Evolutionary conservation across 1,140 invertebrate genomes (phyloP), one percentile per base, ranked within the genome.

Genomic region (Vollenhovia emeryi): DNA sequence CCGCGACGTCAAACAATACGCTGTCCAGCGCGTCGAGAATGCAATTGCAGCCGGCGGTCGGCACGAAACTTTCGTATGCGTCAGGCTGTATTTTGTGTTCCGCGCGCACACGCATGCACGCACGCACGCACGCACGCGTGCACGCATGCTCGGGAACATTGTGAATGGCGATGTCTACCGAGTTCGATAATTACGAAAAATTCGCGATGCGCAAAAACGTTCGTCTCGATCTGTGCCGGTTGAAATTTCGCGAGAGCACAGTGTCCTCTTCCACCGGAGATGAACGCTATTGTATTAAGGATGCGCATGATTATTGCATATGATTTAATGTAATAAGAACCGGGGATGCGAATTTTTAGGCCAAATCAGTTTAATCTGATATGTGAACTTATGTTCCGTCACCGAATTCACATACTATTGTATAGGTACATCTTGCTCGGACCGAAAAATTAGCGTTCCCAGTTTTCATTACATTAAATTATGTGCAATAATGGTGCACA

Each of bases 21-120:
- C 57, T 74, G 74, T 57, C 78, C 78, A 82, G 78, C 78, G 78
- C 66, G 36, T 75, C 82, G 64, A 76, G 75, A 86, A 69, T 88
- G 84, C 60, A 86, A 88, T 86, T 83, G 87, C 87, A 88, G 84
- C 87, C 85, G 86, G 62, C 9, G 40, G 40, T 75, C 80, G 80
- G 80, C 66, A 76, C 80, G 80, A 84, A 75, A 76, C 80, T 40
- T 52, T 84, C 80, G 71, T 76, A 74, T 30, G 69, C 80, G 71
- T 62, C 80, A 76, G 80, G 78, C 55, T 82, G 78, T 21, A 82
- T 33, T 82, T 82, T 73, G 78, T 59, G 78, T 24, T 73, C 18
- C 50, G 13, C 50, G 27, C 43, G 21, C 33, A 33, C 73, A 76
- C 55, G 75, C 59, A 40, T 27, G 45, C 60, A 52, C 50, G 27